Conservation (phyloP, 2,797 vertebrate species). For the Cyclopterus lumpus region DNA sequence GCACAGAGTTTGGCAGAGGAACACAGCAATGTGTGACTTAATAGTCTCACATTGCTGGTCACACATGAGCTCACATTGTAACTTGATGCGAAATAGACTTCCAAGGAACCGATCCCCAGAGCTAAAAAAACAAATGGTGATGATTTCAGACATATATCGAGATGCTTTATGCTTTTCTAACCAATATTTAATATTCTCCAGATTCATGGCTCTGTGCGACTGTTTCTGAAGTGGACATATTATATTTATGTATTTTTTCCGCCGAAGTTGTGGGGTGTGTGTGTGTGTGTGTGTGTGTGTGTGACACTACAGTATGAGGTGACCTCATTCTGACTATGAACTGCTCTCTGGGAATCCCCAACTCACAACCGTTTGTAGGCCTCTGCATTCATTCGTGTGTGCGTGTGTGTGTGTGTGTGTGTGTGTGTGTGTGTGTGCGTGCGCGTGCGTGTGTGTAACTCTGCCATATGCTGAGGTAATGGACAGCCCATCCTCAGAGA, state of each 20-base stretch:
- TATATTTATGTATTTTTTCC: slow-evolving; percentile 72
- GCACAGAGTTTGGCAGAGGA: slow-evolving; percentile 14
- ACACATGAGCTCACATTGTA: slow-evolving; percentile 49
- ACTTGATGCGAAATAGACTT: slow-evolving; percentile 37
- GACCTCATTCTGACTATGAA: slow-evolving; percentile 83
- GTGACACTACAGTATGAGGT: slow-evolving; percentile 64
- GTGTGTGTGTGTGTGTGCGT: slow-evolving; percentile 32
- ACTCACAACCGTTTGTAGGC: slow-evolving; percentile 60
- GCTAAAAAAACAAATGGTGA: slow-evolving; percentile 67
- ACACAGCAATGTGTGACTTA: slow-evolving; percentile 8
- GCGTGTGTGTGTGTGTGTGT: slow-evolving; percentile 31
- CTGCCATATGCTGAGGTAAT: slow-evolving; percentile 74
- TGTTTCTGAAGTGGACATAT: slow-evolving; percentile 68
- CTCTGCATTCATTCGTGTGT: slow-evolving; percentile 41
- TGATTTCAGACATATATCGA: slow-evolving; percentile 68
- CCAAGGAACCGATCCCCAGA: slow-evolving; percentile 46
- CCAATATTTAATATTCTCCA: slow-evolving; percentile 75
- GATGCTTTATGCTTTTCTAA: slow-evolving; percentile 70
- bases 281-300: slow-evolving; percentile 65
- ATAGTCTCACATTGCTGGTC: slow-evolving; percentile 10
- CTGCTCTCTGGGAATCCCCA: slow-evolving; percentile 84
- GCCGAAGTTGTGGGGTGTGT: slow-evolving; percentile 65
- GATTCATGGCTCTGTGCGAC: slow-evolving; percentile 68
- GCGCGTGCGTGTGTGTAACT: slow-evolving; percentile 18
- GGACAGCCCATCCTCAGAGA: slow-evolving; percentile 49